Conservation (phyloP, 2,888 invertebrate species). For the Mamestra brassicae region DNA sequence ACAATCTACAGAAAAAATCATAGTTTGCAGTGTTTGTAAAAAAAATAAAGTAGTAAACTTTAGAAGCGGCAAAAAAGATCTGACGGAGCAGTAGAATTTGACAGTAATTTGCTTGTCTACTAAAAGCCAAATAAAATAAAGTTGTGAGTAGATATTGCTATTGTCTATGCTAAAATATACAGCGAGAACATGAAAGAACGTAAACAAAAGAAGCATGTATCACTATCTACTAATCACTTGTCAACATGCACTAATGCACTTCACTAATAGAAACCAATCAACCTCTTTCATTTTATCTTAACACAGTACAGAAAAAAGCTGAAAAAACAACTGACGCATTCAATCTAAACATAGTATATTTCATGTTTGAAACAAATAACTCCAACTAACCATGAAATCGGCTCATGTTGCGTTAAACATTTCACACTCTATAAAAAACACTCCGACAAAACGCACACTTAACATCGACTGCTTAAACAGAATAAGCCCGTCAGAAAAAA, state of each 20-base stretch:
- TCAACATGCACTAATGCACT: slow-evolving; percentile 49
- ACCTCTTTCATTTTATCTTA: slow-evolving; percentile 59
- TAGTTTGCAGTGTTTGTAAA: background rate
- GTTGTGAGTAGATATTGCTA: background rate
- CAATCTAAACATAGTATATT: slow-evolving; percentile 68
- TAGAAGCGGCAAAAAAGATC: background rate
- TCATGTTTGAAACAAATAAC: slow-evolving; percentile 79
- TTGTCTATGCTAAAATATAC: slow-evolving; percentile 11
- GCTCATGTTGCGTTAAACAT: slow-evolving; percentile 87
- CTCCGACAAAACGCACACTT: slow-evolving; percentile 81
- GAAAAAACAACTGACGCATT: slow-evolving; percentile 63
- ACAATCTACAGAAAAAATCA: background rate
- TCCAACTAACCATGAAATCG: slow-evolving; percentile 89
- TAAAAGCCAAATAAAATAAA: background rate
- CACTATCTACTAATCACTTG: slow-evolving; percentile 26
- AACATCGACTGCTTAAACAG: slow-evolving; percentile 77
- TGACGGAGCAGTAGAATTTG: background rate
- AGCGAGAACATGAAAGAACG: background rate
- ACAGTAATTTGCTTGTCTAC: background rate
- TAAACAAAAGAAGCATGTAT: slow-evolving; percentile 32
- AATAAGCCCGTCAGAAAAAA: slow-evolving; percentile 47
- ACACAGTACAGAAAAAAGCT: slow-evolving; percentile 50
- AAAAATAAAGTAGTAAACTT: background rate
- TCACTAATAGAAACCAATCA: slow-evolving; percentile 55
- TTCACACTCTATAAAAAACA: slow-evolving; percentile 81